A percentile compares a stretch with the other conserved stretches of the same genome.
Conservation (phyloP, 2,797 vertebrate genomes). For the Podarcis siculus region DNA sequence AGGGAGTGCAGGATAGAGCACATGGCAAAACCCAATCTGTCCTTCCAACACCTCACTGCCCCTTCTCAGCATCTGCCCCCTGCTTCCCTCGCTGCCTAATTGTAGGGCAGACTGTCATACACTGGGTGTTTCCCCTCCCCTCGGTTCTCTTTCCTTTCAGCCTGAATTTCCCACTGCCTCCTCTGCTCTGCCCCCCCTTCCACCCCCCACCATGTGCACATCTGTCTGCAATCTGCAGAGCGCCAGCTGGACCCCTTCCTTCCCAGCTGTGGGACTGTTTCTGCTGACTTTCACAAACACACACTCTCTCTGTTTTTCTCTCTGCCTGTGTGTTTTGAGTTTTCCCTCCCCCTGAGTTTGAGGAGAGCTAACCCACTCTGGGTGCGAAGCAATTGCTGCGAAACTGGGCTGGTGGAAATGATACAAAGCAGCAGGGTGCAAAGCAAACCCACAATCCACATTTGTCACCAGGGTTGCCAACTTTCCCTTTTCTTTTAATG, state of each 20-base stretch:
- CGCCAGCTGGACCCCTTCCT: neutral
- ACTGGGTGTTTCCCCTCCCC: neutral
- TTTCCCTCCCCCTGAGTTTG: no score
- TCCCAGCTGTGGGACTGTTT: constrained; percentile 8
- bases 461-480: neutral
- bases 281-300: neutral
- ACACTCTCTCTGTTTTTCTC: neutral
- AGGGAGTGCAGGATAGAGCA: neutral
- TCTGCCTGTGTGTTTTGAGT: neutral
- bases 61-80: no score
- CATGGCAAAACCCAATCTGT: no score
- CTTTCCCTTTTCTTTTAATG: neutral
- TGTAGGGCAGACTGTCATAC: neutral
- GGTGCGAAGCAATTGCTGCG: no score
- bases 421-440: neutral
- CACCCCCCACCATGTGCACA: neutral
- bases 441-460: neutral
- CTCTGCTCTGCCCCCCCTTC: neutral
- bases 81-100: no score
- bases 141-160: neutral
- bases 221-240: neutral
- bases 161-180: neutral
- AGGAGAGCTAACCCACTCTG: neutral
- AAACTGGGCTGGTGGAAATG: neutral
- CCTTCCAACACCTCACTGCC: no score